Base-by-base conservation (phyloP, 2,888 invertebrate species). In the Drosophila anomelani region DNA sequence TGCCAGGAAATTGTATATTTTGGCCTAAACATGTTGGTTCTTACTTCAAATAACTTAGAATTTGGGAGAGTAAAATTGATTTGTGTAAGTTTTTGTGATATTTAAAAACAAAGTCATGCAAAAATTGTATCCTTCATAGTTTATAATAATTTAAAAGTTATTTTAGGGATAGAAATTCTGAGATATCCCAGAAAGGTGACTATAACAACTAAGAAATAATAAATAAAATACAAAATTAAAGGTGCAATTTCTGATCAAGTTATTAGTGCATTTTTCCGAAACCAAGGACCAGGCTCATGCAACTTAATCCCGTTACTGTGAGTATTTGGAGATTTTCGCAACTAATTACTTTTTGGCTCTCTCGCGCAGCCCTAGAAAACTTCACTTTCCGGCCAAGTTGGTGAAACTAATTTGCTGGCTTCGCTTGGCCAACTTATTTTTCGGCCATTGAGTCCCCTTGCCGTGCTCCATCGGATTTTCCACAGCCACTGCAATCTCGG, bases 381-480 rank as follows among this genome's bases (percentile, higher is more conserved):
- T 49, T 63, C 26, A n/a, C 64, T 23, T 32, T 41, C 23, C 41
- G 39, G 29, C 63, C 64, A 64, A 64, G 64, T 64, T 63, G 41
- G 63, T 7, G 49, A 41, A 64, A 64, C 64, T 64, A 64, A 34
- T 64, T 64, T 43, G 12, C 20, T 29, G 64, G 64, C 64, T 63
- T 63, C 64, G 17, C 49, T 41, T 49, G 63, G 26, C 49, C 49
- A 49, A 64, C 41, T 63, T 41, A 36, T 34, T 43, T 62, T 58
- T 51, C 5, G 51, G 34, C 34, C 34, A 49, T 20, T 32, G 17
- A 32, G 17, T 51, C 32, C 49, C 49, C 32, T 8, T 13, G 17
- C 13, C 12, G 20, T 8, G 3, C 12, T 41, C 32, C 17, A 15
- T 23, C 26, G 53, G 43, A 66, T n/a, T 53, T 44, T 29, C 26